Evolutionary conservation across 2,113 vertebrate species (phyloP), one percentile per base, ranked within the genome.

Genomic region (Mixornis gularis): DNA sequence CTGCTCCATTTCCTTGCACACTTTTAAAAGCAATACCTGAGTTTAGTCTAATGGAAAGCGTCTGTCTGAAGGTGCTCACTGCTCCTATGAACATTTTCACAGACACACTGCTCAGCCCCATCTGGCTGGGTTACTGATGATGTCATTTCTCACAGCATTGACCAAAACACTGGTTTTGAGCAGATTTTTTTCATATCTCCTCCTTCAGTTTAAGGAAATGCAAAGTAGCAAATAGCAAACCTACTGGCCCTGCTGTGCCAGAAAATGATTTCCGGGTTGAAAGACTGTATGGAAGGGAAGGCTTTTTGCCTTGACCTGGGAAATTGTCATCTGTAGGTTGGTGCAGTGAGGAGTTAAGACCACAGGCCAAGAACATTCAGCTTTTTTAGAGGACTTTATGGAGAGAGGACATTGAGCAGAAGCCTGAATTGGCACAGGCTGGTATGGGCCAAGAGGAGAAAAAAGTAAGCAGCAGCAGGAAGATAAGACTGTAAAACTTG

Each of bases 31-130:
- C 81, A 91, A 32, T 92, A 96, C 76, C 83, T 89, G 51, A 89
- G 74, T 95, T 93, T 92, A 94, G 89, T 94, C 92, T 95, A 83
- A 96, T 92, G 85, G 91, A 91, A 94, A 95, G 81, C 7, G 1
- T 70, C 89, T 92, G 95, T 92, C 78, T 92, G 81, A 89, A 87
- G 81, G 95, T 89, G 70, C 63, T 93, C 58, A 8, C 51, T 85
- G 56, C 81, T 87, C 49, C 80, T 53, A 9, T 43, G 94, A 89
- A 40, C 70, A 25, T 76, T 93, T 95, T 74, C 89, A 79, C 84
- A 95, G 93, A 73, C 84, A 74, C 26, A 11, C 76, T 25, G 72
- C 84, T 93, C 63, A 65, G 78, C 51, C 63, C 63, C 85, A 55
- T 70, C 81, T 95, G 91, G 78, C 74, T 79, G 87, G 5, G 14